Evolutionary conservation across 1,140 invertebrate genomes (phyloP).

Genomic region (Periplaneta americana): DNA sequence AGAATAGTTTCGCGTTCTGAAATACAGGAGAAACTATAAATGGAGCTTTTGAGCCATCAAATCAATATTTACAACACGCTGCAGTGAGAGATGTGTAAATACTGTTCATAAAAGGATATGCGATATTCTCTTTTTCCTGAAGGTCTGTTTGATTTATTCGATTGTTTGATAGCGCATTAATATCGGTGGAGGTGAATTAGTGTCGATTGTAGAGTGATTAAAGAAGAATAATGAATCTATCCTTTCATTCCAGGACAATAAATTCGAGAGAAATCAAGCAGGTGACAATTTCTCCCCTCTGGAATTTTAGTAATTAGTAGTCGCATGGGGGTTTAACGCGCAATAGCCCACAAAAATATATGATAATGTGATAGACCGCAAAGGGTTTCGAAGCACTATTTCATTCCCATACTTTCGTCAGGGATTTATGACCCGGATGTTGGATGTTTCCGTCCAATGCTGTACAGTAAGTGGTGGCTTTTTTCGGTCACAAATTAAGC

Average conservation of each 20-base stretch:
- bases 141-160: neutral
- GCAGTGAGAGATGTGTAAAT: neutral
- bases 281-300: neutral
- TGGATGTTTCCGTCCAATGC: too few species aligned
- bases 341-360: too few species aligned
- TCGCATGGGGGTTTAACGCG: too few species aligned
- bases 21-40: neutral
- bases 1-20: neutral
- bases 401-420: too few species aligned
- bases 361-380: too few species aligned
- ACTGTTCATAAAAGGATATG: neutral
- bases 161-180: neutral
- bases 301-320: too few species aligned
- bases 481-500: too few species aligned
- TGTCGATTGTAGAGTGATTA: neutral
- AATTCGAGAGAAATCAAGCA: neutral
- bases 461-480: too few species aligned
- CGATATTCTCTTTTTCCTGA: neutral
- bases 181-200: neutral
- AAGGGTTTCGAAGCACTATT: too few species aligned
- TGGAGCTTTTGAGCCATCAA: neutral
- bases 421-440: too few species aligned
- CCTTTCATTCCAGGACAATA: neutral
- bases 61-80: neutral
- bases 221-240: neutral